Conservation (phyloP, 2,113 vertebrate species). For the Lepidothrix coronata region DNA sequence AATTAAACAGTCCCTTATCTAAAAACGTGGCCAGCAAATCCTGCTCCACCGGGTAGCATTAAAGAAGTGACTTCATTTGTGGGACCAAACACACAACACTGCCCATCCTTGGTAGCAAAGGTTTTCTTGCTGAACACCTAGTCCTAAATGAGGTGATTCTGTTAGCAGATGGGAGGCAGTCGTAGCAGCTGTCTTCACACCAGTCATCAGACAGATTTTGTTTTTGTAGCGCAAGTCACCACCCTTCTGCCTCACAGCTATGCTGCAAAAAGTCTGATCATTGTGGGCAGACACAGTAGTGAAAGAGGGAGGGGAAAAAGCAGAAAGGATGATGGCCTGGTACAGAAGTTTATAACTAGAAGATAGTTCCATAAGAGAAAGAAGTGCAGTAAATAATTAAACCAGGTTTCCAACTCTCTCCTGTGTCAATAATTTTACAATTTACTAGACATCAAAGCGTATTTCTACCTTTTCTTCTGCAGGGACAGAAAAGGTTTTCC, state of each 20-base stretch:
- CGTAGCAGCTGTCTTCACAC: not conserved
- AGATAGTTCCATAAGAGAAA: not conserved
- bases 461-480: not conserved
- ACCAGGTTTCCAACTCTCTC: not conserved
- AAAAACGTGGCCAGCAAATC: not conserved
- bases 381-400: not conserved
- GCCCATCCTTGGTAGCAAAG: not conserved
- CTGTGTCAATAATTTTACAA: not conserved
- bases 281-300: not conserved
- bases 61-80: not conserved
- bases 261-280: not conserved
- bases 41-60: not conserved
- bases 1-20: not conserved
- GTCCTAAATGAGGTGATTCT: not conserved
- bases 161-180: not conserved
- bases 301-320: not conserved
- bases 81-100: not conserved
- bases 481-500: not conserved
- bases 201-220: constrained; percentile 13
- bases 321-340: not conserved
- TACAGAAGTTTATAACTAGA: not conserved
- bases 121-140: not conserved
- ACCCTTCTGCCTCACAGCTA: not conserved
- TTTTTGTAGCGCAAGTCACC: not conserved
- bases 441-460: not conserved